Conservation (phyloP, 2,888 invertebrate genomes). For the Cylindroiulus punctatus region DNA sequence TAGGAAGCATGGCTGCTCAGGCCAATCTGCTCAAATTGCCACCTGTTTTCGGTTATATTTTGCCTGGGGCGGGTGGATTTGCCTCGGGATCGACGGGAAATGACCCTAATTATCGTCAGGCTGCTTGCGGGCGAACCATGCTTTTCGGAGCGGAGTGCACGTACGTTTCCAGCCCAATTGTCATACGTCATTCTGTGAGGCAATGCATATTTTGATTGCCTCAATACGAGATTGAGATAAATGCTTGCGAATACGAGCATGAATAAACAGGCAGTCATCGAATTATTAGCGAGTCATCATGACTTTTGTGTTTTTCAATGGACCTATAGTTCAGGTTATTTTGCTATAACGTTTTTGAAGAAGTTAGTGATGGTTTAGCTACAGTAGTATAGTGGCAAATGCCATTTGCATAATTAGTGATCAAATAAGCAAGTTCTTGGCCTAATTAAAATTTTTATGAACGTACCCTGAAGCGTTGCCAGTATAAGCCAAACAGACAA, state of each 20-base stretch:
- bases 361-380: too few species aligned
- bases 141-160: slow-evolving; percentile 24
- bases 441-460: too few species aligned
- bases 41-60: background rate
- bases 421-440: background rate
- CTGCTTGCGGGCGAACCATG: background rate
- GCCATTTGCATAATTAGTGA: too few species aligned
- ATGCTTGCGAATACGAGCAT: background rate
- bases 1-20: background rate
- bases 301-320: background rate
- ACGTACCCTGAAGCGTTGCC: too few species aligned
- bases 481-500: too few species aligned
- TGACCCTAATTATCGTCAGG: background rate
- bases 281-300: background rate
- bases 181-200: slow-evolving; percentile 35
- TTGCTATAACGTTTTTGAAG: too few species aligned
- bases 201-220: background rate
- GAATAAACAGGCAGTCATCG: background rate
- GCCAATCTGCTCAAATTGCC: background rate
- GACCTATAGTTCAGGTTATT: background rate
- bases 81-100: background rate
- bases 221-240: background rate
- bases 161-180: background rate
- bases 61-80: background rate
- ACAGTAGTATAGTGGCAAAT: too few species aligned